Evolutionary conservation across 2,113 vertebrate genomes (phyloP).

Genomic region (Peromyscus californicus): DNA sequence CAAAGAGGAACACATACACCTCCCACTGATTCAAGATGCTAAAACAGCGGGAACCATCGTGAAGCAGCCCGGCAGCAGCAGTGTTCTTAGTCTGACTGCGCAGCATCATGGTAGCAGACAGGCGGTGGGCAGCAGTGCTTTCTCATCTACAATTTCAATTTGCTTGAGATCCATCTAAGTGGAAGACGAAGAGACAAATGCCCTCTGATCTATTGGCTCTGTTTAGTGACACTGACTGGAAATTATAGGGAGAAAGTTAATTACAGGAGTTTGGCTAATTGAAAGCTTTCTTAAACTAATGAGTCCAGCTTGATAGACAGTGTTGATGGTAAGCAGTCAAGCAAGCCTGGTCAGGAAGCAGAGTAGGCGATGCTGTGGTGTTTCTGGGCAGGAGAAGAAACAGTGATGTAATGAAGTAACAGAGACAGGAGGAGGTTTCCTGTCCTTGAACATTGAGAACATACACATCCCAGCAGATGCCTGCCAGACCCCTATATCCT

Average conservation of each 20-base stretch:
- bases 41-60: background rate
- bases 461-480: background rate
- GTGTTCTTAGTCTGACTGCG: background rate
- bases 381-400: background rate
- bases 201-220: constrained; percentile 5
- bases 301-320: constrained; percentile 41
- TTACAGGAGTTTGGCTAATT: constrained; percentile 68
- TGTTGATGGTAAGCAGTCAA: background rate
- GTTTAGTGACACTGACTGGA: constrained; percentile 55
- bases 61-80: background rate
- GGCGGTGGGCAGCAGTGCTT: background rate
- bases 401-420: rapidly evolving
- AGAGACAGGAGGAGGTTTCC: background rate
- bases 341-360: background rate
- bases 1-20: background rate
- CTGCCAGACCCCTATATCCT: background rate
- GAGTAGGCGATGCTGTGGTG: background rate
- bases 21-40: background rate
- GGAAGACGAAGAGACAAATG: background rate
- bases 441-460: background rate
- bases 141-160: background rate
- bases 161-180: background rate
- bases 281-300: constrained; percentile 71
- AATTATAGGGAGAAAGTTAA: constrained; percentile 72
- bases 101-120: rapidly evolving